Evolutionary conservation across 1,140 invertebrate genomes (phyloP).

Genomic region (Meloidogyne chitwoodi): DNA sequence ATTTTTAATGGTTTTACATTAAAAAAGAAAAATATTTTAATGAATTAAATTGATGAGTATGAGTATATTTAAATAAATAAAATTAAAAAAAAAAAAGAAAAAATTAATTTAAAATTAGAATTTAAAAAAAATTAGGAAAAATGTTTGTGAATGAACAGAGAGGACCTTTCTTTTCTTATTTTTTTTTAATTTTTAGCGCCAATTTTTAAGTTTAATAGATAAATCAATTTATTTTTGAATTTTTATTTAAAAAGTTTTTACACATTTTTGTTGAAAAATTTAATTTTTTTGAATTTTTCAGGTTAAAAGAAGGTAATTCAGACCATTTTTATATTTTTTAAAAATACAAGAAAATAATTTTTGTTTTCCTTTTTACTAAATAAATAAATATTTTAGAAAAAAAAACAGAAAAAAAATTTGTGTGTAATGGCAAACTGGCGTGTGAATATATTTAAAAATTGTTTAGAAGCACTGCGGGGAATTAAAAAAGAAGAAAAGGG

Average conservation of each 20-base stretch:
- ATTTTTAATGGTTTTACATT: background rate
- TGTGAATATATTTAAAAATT: background rate
- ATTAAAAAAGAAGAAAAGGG: background rate
- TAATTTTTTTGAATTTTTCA: no score
- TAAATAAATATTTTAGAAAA: background rate
- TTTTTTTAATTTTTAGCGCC: background rate
- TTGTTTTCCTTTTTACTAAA: background rate
- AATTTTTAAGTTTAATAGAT: background rate
- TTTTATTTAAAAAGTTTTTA: background rate
- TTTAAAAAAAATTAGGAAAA: background rate
- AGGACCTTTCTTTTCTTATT: background rate
- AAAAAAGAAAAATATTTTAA: background rate
- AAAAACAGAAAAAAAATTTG: background rate
- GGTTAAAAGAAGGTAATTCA: no score
- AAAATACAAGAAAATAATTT: background rate
- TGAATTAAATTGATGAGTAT: background rate
- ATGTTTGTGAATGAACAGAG: background rate
- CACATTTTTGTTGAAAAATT: background rate
- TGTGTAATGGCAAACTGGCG: background rate
- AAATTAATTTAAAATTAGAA: background rate
- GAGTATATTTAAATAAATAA: background rate
- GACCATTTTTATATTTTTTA: no score
- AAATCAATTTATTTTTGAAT: background rate
- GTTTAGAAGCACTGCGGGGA: background rate
- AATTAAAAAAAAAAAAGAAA: background rate